A percentile compares a stretch with the other conserved stretches of the same genome.
These are phyloP conservation scores for Lacanobia oleracea DNA, from an alignment of 2,888 invertebrate species.

Conservation along the genomic window DNA sequence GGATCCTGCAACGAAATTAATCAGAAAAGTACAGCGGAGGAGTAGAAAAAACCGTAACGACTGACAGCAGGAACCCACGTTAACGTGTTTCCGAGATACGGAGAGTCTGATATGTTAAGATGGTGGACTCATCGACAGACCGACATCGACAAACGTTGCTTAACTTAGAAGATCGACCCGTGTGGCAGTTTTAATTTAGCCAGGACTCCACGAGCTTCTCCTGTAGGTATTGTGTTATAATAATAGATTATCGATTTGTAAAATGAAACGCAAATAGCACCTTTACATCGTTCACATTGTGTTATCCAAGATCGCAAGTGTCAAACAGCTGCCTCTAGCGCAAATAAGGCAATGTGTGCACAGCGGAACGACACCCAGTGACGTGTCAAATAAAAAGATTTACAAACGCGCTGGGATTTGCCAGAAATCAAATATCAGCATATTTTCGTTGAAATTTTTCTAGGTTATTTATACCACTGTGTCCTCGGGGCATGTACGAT, in stretches of 20 bases:
- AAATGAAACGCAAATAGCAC: constrained; percentile 38
- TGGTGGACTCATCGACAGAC: too few relatives aligned
- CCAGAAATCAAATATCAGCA: constrained; percentile 59
- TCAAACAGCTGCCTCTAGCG: constrained; percentile 51
- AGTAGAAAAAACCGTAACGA: too few relatives aligned
- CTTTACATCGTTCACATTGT: constrained; percentile 23
- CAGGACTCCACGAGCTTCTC: too few relatives aligned
- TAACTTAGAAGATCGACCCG: too few relatives aligned
- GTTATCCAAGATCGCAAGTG: constrained; percentile 34
- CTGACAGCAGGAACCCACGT: too few relatives aligned
- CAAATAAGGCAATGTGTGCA: constrained; percentile 62
- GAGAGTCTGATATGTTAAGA: too few relatives aligned
- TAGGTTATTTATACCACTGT: constrained; percentile 19
- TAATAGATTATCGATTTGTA: neutral
- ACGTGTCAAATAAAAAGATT: constrained; percentile 73
- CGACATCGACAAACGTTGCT: too few relatives aligned
- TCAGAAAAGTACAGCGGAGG: too few relatives aligned
- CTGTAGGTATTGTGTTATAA: too few relatives aligned
- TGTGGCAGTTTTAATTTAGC: neutral
- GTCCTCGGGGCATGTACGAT: neutral
- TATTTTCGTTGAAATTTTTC: constrained; percentile 45
- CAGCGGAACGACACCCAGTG: constrained; percentile 50
- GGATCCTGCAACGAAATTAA: too few relatives aligned
- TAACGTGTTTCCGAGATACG: too few relatives aligned
- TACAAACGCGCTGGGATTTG: constrained; percentile 64